phyloP scores from a whole-genome alignment of 2,113 vertebrate genomes.

The Struthio camelus region DNA sequence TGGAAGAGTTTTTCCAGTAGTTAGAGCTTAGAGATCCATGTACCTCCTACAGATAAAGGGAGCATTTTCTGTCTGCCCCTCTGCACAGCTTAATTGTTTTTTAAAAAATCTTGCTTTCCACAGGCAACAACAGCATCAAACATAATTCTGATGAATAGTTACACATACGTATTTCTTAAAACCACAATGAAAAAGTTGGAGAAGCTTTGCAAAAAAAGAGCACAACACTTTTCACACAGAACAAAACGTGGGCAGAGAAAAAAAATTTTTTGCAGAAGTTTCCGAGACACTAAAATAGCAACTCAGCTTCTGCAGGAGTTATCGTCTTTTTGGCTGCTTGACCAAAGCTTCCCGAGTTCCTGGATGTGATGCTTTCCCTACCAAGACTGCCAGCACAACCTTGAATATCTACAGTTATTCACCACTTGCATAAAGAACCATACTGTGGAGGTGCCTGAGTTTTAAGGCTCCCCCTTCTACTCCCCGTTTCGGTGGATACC shows the following conservation, averaged over 20 bases:
- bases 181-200: background rate
- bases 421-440: background rate
- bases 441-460: background rate
- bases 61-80: background rate
- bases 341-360: background rate
- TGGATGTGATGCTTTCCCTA: background rate
- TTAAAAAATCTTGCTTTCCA: background rate
- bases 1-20: background rate
- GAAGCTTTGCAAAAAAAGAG: background rate
- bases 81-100: background rate
- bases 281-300: background rate
- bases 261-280: background rate
- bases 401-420: background rate
- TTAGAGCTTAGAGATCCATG: background rate
- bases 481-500: background rate
- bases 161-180: background rate
- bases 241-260: background rate
- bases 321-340: background rate
- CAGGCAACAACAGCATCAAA: background rate
- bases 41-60: background rate
- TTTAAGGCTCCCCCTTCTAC: background rate
- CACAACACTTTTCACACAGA: background rate
- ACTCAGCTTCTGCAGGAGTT: background rate
- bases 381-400: background rate
- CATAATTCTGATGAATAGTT: background rate